These are phyloP conservation scores for Trichomalopsis sarcophagae DNA, from an alignment of 1,140 invertebrate genomes.

Conservation along the genomic window DNA sequence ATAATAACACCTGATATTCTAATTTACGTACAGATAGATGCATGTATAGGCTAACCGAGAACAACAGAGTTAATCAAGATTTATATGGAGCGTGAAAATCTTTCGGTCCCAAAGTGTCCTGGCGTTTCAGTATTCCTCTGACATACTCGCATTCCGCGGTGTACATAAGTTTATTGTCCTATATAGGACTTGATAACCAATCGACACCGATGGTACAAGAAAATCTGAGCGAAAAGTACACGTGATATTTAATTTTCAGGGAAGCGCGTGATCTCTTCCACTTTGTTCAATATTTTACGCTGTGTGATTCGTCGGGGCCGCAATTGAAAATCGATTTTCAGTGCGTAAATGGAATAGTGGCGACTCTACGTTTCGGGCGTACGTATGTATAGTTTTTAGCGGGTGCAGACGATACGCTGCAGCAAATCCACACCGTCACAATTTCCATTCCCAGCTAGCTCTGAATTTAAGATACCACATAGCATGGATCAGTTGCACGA, in stretches of 20 bases:
- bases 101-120: too few species aligned
- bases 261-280: not conserved
- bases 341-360: conserved; percentile 25
- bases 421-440: not conserved
- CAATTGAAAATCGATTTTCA: conserved; percentile 43
- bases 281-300: conserved; percentile 42
- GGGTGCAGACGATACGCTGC: not conserved
- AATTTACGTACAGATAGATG: too few species aligned
- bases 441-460: conserved; percentile 7
- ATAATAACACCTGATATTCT: too few species aligned
- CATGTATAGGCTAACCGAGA: too few species aligned
- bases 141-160: too few species aligned
- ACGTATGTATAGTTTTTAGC: not conserved
- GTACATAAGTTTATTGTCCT: too few species aligned
- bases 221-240: too few species aligned
- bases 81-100: too few species aligned
- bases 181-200: not conserved
- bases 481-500: not conserved
- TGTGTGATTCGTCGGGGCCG: not conserved
- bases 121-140: too few species aligned
- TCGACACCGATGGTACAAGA: too few species aligned
- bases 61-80: too few species aligned
- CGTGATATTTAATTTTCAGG: too few species aligned
- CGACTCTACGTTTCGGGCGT: not conserved
- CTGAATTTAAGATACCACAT: conserved; percentile 10